Evolutionary conservation across 1,140 invertebrate species (phyloP).

Genomic region (Sycophila sp.): DNA sequence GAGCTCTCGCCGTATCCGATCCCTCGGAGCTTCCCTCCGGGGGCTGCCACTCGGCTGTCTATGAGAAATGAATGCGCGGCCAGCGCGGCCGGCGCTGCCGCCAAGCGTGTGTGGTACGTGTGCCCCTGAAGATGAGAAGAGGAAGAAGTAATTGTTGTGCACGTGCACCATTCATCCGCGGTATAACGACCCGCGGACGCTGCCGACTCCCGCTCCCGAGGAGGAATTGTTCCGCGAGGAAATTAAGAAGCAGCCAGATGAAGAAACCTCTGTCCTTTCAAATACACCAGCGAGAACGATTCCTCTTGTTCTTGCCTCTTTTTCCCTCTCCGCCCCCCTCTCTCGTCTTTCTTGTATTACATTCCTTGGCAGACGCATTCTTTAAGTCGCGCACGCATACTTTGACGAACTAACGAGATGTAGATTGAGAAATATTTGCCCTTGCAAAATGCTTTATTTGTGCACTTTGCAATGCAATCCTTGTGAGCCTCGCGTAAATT

Average conservation of each 20-base stretch:
- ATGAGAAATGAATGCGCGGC: slow-evolving; percentile 11
- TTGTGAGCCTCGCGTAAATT: too few relatives aligned
- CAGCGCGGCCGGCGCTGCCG: background rate
- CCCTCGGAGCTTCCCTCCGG: background rate
- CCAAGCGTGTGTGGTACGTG: background rate
- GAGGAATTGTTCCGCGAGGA: slow-evolving; percentile 31
- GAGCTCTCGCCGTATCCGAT: too few relatives aligned
- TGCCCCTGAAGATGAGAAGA: background rate
- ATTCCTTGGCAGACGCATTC: slow-evolving; percentile 15
- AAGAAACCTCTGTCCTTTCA: slow-evolving; percentile 33
- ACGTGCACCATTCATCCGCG: slow-evolving; percentile 28
- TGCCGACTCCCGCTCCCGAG: background rate
- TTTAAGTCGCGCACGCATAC: background rate
- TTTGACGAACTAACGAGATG: slow-evolving; percentile 23
- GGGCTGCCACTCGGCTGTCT: background rate
- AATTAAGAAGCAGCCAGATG: slow-evolving; percentile 32
- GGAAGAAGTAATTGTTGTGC: slow-evolving; percentile 33
- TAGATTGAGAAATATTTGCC: too few relatives aligned
- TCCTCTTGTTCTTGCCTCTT: background rate
- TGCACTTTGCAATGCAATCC: too few relatives aligned
- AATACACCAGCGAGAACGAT: background rate
- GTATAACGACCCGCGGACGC: slow-evolving; percentile 11
- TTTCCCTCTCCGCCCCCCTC: background rate
- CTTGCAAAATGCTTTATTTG: too few relatives aligned
- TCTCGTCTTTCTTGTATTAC: slow-evolving; percentile 9